These are phyloP conservation scores for Hyaena hyaena DNA, from an alignment of 2,113 vertebrate genomes.

Conservation along the genomic window DNA sequence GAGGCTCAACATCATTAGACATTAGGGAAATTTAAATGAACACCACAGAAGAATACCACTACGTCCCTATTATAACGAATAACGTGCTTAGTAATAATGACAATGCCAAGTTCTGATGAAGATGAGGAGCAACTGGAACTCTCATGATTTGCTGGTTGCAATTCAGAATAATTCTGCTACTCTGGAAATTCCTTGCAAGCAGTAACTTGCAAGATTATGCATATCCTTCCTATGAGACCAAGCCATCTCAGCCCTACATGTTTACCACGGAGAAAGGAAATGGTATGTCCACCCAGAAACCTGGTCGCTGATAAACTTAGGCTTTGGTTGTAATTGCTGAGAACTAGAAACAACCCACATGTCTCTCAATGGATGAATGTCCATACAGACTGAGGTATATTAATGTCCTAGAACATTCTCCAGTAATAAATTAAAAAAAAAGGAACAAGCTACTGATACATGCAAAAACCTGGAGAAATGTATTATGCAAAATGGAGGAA, in stretches of 20 bases:
- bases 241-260: neutral
- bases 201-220: neutral
- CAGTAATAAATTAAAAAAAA: neutral
- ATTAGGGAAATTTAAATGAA: constrained; percentile 31
- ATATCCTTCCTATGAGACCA: neutral
- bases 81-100: neutral
- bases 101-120: neutral
- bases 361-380: neutral
- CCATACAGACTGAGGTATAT: neutral
- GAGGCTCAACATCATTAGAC: neutral
- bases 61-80: neutral
- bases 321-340: neutral
- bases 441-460: neutral
- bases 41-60: neutral
- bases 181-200: neutral
- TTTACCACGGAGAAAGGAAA: neutral
- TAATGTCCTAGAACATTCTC: neutral
- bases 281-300: neutral
- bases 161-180: neutral
- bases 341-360: neutral
- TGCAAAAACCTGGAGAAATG: neutral
- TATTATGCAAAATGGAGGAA: neutral
- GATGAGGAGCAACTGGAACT: neutral
- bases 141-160: neutral
- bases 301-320: neutral